phyloP scores from a whole-genome alignment of 2,888 invertebrate genomes.

The Lottia scabra region DNA sequence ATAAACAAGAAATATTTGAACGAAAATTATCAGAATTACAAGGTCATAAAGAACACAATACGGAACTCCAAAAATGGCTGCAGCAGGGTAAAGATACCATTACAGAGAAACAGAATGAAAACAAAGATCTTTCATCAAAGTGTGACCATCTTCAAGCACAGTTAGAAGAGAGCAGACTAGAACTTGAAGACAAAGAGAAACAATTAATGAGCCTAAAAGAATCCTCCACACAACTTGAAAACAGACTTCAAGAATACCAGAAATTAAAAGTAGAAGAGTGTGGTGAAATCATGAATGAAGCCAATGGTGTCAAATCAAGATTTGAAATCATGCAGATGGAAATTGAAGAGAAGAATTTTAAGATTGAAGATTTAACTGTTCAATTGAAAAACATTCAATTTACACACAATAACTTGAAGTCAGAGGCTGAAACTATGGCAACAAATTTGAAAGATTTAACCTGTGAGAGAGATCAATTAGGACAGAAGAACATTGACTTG shows the following conservation, averaged over 20 bases:
- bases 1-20: conserved; percentile 29
- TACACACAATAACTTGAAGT: not conserved
- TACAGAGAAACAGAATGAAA: conserved; percentile 10
- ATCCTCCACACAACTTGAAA: conserved; percentile 2
- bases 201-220: conserved; percentile 7
- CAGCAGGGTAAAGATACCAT: conserved; percentile 14
- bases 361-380: conserved; percentile 24
- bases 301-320: conserved; percentile 21
- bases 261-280: conserved; percentile 18
- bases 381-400: conserved; percentile 11
- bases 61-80: conserved; percentile 21
- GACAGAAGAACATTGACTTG: conserved; percentile 12
- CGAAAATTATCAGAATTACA: conserved; percentile 26
- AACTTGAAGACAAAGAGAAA: conserved; percentile 12
- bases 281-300: conserved; percentile 9
- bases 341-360: conserved; percentile 29
- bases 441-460: conserved; percentile 18
- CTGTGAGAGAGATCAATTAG: conserved; percentile 20
- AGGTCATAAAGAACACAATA: conserved; percentile 17
- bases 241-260: not conserved
- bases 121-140: conserved; percentile 17
- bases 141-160: conserved; percentile 18
- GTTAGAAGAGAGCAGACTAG: conserved; percentile 23
- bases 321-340: conserved; percentile 25
- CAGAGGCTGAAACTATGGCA: conserved; percentile 23